phyloP scores from a whole-genome alignment of 2,113 vertebrate genomes.

The Chaetorhynchus papuensis region DNA sequence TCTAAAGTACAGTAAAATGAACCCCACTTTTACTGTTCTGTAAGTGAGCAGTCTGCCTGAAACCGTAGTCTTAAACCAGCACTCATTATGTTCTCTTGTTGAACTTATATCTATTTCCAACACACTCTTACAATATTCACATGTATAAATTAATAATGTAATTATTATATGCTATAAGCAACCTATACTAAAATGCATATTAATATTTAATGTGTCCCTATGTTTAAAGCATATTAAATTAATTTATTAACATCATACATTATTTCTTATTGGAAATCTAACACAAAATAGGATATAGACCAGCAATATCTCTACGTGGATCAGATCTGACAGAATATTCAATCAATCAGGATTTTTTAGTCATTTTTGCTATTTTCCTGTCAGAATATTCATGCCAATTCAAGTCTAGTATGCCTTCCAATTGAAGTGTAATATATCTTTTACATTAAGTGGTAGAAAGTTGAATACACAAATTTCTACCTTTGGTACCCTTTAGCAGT shows the following conservation, averaged over 20 bases:
- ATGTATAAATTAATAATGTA: neutral
- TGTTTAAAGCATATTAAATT: neutral
- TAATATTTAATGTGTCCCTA: neutral
- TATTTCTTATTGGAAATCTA: neutral
- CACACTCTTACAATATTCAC: rapidly evolving
- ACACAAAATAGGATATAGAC: neutral
- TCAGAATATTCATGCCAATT: neutral
- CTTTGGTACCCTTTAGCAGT: neutral
- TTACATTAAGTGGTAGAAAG: neutral
- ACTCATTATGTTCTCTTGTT: neutral
- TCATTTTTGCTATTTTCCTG: neutral
- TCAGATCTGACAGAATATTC: neutral
- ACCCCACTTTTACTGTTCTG: neutral
- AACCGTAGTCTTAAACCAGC: neutral
- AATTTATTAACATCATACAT: neutral
- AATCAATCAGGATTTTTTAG: neutral
- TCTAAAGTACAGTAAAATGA: neutral
- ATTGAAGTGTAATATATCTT: neutral
- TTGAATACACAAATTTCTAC: neutral
- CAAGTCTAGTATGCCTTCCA: neutral
- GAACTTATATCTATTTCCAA: neutral
- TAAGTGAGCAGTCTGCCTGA: neutral
- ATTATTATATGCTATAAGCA: neutral
- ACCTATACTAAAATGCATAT: neutral
- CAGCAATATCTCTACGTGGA: neutral